Percentiles rank a stretch among this genome's conserved stretches.
These are phyloP conservation scores for Coenonympha arcania DNA, from an alignment of 2,888 invertebrate genomes.

Conservation along the genomic window DNA sequence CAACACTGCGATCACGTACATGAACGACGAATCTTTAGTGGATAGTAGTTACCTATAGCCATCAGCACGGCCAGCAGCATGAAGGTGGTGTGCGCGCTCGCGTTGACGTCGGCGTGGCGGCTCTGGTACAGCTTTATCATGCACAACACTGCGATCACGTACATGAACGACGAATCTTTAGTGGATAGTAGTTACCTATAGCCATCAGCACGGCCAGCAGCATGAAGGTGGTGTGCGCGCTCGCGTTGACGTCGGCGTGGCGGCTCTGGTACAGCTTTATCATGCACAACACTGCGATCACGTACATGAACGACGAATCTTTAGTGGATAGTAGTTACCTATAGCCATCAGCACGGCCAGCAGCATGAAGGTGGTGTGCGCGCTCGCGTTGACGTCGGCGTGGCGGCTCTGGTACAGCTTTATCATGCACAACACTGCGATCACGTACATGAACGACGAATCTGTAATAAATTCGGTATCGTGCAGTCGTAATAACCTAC, in stretches of 20 bases:
- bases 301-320: conserved; percentile 96
- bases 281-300: conserved; percentile 88
- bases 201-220: conserved; percentile 85
- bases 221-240: conserved; percentile 84
- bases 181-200: too few relatives aligned
- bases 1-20: conserved; percentile 90
- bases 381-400: conserved; percentile 89
- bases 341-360: conserved; percentile 84
- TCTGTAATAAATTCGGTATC: conserved; percentile 75
- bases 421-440: conserved; percentile 87
- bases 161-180: too few relatives aligned
- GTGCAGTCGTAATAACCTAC: too few relatives aligned
- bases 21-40: too few relatives aligned
- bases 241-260: conserved; percentile 90
- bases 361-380: conserved; percentile 84
- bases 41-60: conserved; percentile 76
- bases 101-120: conserved; percentile 90
- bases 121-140: conserved; percentile 92
- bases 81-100: conserved; percentile 85
- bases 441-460: conserved; percentile 94
- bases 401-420: conserved; percentile 91
- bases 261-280: conserved; percentile 90
- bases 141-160: conserved; percentile 87
- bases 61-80: conserved; percentile 85
- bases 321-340: too few relatives aligned